Conservation (phyloP, 2,888 invertebrate genomes). For the Pyrrhosoma nymphula region DNA sequence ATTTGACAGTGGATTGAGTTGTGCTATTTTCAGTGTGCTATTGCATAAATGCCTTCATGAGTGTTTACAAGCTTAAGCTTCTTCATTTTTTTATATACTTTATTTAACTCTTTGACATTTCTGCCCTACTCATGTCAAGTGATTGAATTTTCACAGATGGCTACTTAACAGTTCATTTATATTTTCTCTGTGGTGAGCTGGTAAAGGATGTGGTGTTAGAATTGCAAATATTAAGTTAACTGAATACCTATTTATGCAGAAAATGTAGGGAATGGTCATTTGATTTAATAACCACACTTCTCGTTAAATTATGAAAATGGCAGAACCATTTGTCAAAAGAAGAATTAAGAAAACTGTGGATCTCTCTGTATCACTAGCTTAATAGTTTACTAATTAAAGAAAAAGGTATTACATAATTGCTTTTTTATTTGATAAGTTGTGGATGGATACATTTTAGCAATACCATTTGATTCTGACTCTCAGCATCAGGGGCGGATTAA, state of each 20-base stretch:
- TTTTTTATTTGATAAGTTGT: neutral
- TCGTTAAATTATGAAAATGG: constrained; percentile 60
- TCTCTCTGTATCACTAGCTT: constrained; percentile 65
- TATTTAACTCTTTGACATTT: constrained; percentile 66
- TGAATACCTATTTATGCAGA: constrained; percentile 66
- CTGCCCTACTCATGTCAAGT: constrained; percentile 63
- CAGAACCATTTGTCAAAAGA: constrained; percentile 47
- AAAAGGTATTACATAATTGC: constrained; percentile 42
- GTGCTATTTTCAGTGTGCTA: constrained; percentile 67
- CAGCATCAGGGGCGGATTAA: too few relatives aligned
- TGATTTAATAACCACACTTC: constrained; percentile 60
- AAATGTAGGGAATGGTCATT: constrained; percentile 63
- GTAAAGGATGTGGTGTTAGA: constrained; percentile 67
- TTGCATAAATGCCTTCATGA: constrained; percentile 59
- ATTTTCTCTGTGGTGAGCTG: constrained; percentile 60
- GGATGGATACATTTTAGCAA: too few relatives aligned
- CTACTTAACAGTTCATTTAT: constrained; percentile 66
- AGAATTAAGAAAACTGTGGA: constrained; percentile 64
- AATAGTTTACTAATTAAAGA: constrained; percentile 66
- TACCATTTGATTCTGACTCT: too few relatives aligned
- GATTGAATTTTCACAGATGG: constrained; percentile 57
- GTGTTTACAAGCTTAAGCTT: constrained; percentile 64
- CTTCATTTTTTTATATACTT: constrained; percentile 52
- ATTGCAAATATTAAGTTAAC: constrained; percentile 67
- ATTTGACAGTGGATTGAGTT: constrained; percentile 56